A percentile compares a stretch with the other conserved stretches of the same genome.
Conservation (phyloP, 2,888 invertebrate species). For the Yponomeuta cagnagella region DNA sequence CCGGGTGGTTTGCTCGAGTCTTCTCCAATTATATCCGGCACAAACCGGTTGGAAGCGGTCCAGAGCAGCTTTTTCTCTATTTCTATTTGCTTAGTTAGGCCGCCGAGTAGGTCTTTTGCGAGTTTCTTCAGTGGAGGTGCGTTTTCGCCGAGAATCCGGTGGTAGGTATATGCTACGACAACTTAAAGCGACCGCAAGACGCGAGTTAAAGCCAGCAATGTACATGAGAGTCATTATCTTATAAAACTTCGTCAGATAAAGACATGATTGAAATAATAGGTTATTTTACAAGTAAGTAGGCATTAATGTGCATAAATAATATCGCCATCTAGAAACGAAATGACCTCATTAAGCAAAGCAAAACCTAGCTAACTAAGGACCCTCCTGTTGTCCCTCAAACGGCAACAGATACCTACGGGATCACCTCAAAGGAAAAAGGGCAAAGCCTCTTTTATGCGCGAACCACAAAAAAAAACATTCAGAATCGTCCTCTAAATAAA, state of each 20-base stretch:
- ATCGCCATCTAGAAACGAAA: neutral
- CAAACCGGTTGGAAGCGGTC: conserved; percentile 54
- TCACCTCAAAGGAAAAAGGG: conserved; percentile 19
- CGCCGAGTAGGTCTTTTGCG: neutral
- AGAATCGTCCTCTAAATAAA: conserved; percentile 27
- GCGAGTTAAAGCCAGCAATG: neutral
- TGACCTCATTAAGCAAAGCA: neutral
- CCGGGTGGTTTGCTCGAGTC: conserved; percentile 65
- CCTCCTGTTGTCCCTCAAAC: neutral
- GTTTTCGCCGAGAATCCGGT: neutral
- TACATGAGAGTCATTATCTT: too few species aligned
- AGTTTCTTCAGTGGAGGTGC: neutral
- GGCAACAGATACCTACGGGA: neutral
- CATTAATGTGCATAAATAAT: neutral
- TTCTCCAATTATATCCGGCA: conserved; percentile 68
- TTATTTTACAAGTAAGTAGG: too few species aligned
- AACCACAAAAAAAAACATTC: conserved; percentile 25
- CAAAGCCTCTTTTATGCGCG: conserved; percentile 22
- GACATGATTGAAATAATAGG: too few species aligned
- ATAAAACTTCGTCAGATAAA: too few species aligned
- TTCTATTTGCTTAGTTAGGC: neutral
- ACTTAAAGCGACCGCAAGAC: neutral
- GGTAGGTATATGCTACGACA: neutral
- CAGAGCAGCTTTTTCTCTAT: conserved; percentile 32
- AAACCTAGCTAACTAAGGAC: neutral